phyloP scores from a whole-genome alignment of 2,888 invertebrate genomes.

The Hirudinaria manillensis region DNA sequence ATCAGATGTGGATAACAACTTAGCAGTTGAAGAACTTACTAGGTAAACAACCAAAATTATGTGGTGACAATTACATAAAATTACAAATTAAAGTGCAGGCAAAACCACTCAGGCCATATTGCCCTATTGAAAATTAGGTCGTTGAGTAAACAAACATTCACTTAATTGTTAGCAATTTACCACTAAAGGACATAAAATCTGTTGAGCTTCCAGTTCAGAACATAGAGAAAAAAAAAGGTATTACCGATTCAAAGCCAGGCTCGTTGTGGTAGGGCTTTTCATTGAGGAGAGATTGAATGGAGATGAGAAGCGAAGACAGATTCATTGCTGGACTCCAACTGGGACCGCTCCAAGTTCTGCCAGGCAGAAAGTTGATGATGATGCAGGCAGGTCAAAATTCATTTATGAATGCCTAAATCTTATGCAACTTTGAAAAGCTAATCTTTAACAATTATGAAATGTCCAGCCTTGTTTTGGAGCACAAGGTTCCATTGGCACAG shows the following conservation, averaged over 20 bases:
- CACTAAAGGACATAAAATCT: too few relatives aligned
- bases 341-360: conserved; percentile 60
- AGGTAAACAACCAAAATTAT: too few relatives aligned
- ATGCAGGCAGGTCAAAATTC: background rate
- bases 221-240: background rate
- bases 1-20: too few relatives aligned
- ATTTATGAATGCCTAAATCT: background rate
- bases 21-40: too few relatives aligned
- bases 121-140: too few relatives aligned
- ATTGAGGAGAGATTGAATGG: conserved; percentile 62
- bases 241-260: conserved; percentile 61
- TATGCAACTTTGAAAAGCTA: background rate
- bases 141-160: too few relatives aligned
- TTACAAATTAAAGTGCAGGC: too few relatives aligned
- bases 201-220: background rate
- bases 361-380: background rate
- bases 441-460: background rate
- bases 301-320: conserved; percentile 59
- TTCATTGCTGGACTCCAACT: conserved; percentile 61
- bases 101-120: too few relatives aligned
- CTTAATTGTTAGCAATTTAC: too few relatives aligned
- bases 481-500: background rate
- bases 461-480: too few relatives aligned
- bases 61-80: too few relatives aligned
- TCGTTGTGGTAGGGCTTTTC: conserved; percentile 65